Evolutionary conservation across 2,888 invertebrate genomes (phyloP).

Genomic region (Schizaphis graminum): DNA sequence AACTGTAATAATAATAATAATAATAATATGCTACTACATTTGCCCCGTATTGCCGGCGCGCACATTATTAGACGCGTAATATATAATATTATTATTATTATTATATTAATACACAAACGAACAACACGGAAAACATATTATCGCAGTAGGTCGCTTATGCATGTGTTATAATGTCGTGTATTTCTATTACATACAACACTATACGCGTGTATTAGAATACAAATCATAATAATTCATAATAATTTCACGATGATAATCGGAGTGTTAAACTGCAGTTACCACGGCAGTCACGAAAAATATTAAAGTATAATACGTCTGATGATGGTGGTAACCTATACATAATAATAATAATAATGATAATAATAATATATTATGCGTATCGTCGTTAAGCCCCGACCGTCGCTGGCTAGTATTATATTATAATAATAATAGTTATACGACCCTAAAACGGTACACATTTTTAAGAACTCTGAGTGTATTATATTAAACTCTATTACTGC

Average conservation of each 20-base stretch:
- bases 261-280: not conserved
- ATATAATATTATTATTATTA: not conserved
- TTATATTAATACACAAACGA: not conserved
- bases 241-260: constrained; percentile 2
- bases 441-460: constrained; percentile 1
- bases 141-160: not conserved
- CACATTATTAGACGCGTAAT: not conserved
- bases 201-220: not conserved
- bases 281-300: not conserved
- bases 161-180: not conserved
- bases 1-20: not conserved
- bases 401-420: not conserved
- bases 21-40: not conserved
- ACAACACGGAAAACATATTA: not conserved
- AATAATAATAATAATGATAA: not conserved
- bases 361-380: not conserved
- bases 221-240: not conserved
- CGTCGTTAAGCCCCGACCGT: not conserved
- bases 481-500: not conserved
- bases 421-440: not conserved
- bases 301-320: not conserved
- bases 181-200: not conserved
- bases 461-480: not conserved
- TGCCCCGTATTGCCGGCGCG: not conserved
- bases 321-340: not conserved